Conservation (phyloP, 2,113 vertebrate genomes). For the Acrocephalus kingi region DNA sequence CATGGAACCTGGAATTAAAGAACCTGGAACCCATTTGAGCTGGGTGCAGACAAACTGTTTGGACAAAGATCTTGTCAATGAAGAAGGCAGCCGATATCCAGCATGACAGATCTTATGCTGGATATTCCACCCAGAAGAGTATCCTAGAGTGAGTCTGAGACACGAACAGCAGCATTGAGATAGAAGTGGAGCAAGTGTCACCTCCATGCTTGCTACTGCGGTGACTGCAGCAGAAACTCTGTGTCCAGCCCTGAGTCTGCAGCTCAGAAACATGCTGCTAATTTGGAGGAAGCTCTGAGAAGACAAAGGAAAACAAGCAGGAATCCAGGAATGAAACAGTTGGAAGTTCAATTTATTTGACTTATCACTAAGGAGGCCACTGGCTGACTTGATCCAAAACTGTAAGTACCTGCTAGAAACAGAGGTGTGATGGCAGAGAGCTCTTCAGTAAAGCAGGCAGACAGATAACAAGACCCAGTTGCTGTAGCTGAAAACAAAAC, state of each 20-base stretch:
- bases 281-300: background rate
- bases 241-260: background rate
- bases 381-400: background rate
- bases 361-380: background rate
- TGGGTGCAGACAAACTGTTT: background rate
- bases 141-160: background rate
- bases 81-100: background rate
- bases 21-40: background rate
- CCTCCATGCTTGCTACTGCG: background rate
- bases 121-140: accelerated
- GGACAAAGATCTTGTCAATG: background rate
- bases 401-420: background rate
- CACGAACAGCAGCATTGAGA: accelerated
- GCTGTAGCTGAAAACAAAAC: background rate
- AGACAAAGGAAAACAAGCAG: background rate
- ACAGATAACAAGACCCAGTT: background rate
- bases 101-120: background rate
- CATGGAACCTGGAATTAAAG: background rate
- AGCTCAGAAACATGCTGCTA: background rate
- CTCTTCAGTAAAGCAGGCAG: background rate
- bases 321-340: background rate
- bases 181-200: background rate
- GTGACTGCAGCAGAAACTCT: background rate
- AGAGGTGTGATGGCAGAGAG: background rate
- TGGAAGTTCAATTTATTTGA: background rate